Base-by-base conservation (phyloP, 2,113 vertebrate species). In the Cepphus grylle region DNA sequence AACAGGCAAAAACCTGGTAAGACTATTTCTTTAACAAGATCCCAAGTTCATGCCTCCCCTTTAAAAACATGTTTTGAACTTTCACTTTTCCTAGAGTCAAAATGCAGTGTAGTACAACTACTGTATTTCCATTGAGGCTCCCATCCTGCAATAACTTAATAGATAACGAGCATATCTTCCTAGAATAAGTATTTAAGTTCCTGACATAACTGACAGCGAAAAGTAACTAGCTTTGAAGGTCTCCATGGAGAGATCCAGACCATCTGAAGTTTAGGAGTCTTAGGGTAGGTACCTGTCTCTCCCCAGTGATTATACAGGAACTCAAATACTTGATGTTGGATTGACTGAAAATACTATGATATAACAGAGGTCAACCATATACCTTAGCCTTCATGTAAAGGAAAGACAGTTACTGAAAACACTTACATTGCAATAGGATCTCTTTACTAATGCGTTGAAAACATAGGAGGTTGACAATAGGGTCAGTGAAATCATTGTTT, bases 1-100 rank as follows among this genome's bases (percentile, higher is more conserved):
- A 72, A 72, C 30, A 84, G 49, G 27, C 26, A 89, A 92, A 94
- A 97, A 11, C 11, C 58, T 62, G 26, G 32, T 56, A 80, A 82
- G 52, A 38, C 14, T 25, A 47, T 15, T 55, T 81, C 15, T 91
- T 87, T 74, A 47, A 43, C 12, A 58, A n/a, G 25, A 84, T 61
- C 15, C 8, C 19, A 67, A 71, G 21, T 69, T 69, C 58, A 70
- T 11, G 10, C 4, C 12, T 53, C 36, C 42, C 32, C 66, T 95
- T 91, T 27, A 70, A 89, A 76, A 61, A 58, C 3, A 11, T 40
- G 88, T 81, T 62, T n/a, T 42, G 85, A 80, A 72, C 25, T 56
- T 67, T 30, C 8, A 23, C 15, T 88, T 65, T 56, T 32, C 49
- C 16, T 50, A 26, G 7, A 93, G 40, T 80, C 11, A 80, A 96